Base-by-base conservation (phyloP, 2,113 vertebrate species). In the Poeciliopsis prolifica region DNA sequence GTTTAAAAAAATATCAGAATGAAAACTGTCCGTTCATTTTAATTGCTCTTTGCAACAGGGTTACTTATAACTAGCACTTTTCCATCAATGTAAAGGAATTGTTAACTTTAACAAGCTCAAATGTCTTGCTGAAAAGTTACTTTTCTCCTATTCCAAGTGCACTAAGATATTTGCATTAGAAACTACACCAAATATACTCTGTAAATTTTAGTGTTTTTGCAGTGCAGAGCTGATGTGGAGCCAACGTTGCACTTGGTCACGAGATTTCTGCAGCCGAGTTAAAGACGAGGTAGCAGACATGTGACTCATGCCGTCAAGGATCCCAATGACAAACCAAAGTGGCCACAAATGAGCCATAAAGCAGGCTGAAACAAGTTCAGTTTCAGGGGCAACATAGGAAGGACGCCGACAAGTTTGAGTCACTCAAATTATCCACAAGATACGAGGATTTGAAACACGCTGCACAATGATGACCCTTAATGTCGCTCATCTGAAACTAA, bases 331-430 rank as follows among this genome's bases (percentile, higher is more conserved):
- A 66, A 37, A 61, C 64, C 63, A 33, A 71, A 75, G 71, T 61
- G 2, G 28, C 71, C 72, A 74, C 35, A 10, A 65, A 62, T 24
- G 68, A 75, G 31, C 65, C 60, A 5, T 28, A 61, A 40, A 0
- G 7, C 85, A 71, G 72, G 86, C 82, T 69, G 26, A n/a, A 70
- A 75, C 84, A 77, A 31, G 86, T 28, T 29, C 58, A 0, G 44
- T 5, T 70, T 72, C 62, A 33, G 4, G 7, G 3, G 72, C 10
- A 48, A n/a, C 19, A 8, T 44, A 58, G 70, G 73, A 42, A 22
- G 65, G 28, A 40, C 9, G 5, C 14, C 0, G 0, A 3, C 31
- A 33, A 3, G 44, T 40, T 67, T 63, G 1, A 15, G 30, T 26
- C 5, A 4, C 68, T 60, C 31, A 48, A 35, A 61, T 37, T 12